Conservation (phyloP, 1,140 invertebrate species). For the Coelopa frigida region DNA sequence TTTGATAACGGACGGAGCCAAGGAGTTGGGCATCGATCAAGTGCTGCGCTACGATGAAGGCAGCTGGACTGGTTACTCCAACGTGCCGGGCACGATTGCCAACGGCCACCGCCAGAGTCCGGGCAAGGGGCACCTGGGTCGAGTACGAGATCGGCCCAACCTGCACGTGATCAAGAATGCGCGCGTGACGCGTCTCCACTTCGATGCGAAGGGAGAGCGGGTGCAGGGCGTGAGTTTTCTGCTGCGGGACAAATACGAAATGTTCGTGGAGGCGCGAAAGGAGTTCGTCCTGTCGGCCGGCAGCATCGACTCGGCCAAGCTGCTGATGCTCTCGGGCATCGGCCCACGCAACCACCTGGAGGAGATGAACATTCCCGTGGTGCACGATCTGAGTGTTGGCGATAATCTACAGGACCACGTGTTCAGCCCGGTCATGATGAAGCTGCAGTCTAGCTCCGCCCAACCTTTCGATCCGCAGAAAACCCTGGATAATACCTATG, state of each 20-base stretch:
- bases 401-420: conserved; percentile 61
- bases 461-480: background rate
- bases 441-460: conserved; percentile 7
- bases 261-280: conserved; percentile 45
- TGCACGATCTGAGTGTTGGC: conserved; percentile 60
- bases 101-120: conserved; percentile 51
- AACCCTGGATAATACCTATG: conserved; percentile 3
- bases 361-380: conserved; percentile 42
- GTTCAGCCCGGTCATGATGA: conserved; percentile 37
- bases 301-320: conserved; percentile 48
- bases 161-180: conserved; percentile 62
- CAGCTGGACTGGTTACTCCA: conserved; percentile 37
- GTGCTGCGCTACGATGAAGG: conserved; percentile 50
- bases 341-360: conserved; percentile 41
- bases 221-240: conserved; percentile 58
- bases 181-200: conserved; percentile 56
- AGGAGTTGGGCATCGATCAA: conserved; percentile 45
- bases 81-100: conserved; percentile 31
- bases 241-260: conserved; percentile 45
- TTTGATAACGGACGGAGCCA: conserved; percentile 1
- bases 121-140: conserved; percentile 45
- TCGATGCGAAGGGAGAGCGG: conserved; percentile 49
- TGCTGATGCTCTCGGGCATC: conserved; percentile 54
- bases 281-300: conserved; percentile 51
- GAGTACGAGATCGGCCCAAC: conserved; percentile 53